Percentiles rank a stretch among this genome's conserved stretches.
These are phyloP conservation scores for Puffinus mauretanicus DNA, from an alignment of 2,113 vertebrate genomes.

Conservation along the genomic window DNA sequence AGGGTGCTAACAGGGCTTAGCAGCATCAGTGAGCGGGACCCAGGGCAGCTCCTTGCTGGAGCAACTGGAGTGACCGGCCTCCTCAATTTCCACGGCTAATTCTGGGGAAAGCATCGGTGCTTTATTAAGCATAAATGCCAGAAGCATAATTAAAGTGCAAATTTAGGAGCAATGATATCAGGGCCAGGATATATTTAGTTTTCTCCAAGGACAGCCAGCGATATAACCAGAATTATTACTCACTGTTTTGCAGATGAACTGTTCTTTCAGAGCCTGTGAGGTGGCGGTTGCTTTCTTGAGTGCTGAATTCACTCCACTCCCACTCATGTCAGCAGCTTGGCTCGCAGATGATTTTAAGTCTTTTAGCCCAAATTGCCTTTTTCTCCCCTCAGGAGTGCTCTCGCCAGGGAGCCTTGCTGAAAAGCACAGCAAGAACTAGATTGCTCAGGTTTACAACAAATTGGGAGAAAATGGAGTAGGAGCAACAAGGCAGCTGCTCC, in stretches of 20 bases:
- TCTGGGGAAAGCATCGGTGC: neutral
- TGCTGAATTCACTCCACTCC: conserved; percentile 11
- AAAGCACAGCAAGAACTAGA: neutral
- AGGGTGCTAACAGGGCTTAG: neutral
- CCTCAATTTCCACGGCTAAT: neutral
- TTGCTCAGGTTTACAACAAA: neutral
- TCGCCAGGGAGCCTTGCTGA: neutral
- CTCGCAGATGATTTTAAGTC: neutral
- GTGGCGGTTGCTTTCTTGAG: neutral
- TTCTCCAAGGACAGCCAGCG: conserved; percentile 1
- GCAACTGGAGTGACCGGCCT: neutral
- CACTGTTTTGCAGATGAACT: neutral
- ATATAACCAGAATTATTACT: conserved; percentile 22
- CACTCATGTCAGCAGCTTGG: conserved; percentile 3
- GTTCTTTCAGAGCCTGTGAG: neutral
- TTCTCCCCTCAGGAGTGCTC: neutral
- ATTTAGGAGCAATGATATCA: neutral
- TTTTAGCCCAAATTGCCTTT: conserved; percentile 5
- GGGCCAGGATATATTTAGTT: neutral
- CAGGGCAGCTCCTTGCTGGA: neutral
- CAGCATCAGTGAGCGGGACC: neutral
- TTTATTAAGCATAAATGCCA: neutral
- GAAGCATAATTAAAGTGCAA: neutral
- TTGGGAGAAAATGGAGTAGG: neutral
- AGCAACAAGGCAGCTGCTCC: neutral